Evolutionary conservation across 2,113 vertebrate species (phyloP).

Genomic region (Morphnarchus princeps): DNA sequence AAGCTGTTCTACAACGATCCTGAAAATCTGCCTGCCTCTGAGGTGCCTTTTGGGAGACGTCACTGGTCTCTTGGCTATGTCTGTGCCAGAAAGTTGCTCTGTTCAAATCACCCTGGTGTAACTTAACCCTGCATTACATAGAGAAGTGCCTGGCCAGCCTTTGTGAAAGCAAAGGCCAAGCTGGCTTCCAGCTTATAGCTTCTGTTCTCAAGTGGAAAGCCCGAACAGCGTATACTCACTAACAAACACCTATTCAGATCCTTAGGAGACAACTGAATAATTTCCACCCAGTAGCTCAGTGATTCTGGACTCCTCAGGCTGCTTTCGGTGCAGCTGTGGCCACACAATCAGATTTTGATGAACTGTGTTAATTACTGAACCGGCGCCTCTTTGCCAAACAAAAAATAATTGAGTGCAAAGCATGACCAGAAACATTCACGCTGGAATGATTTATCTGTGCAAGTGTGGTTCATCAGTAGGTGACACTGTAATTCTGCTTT

Average conservation of each 20-base stretch:
- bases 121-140: background rate
- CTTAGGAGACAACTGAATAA: background rate
- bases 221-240: background rate
- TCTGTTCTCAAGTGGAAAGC: background rate
- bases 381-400: background rate
- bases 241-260: background rate
- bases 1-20: slow-evolving; percentile 69
- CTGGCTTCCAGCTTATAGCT: background rate
- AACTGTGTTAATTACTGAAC: background rate
- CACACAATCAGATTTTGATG: background rate
- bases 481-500: background rate
- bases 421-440: fast-evolving
- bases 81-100: background rate
- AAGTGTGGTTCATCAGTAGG: background rate
- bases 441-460: background rate
- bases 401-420: background rate
- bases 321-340: background rate
- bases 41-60: slow-evolving; percentile 74
- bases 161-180: background rate
- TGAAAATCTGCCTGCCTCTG: slow-evolving; percentile 83
- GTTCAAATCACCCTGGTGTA: background rate
- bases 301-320: background rate
- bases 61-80: background rate
- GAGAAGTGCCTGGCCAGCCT: background rate
- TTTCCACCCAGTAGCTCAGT: background rate